These are phyloP conservation scores for Orientallactaga bullata DNA, from an alignment of 2,113 vertebrate species.

Conservation along the genomic window DNA sequence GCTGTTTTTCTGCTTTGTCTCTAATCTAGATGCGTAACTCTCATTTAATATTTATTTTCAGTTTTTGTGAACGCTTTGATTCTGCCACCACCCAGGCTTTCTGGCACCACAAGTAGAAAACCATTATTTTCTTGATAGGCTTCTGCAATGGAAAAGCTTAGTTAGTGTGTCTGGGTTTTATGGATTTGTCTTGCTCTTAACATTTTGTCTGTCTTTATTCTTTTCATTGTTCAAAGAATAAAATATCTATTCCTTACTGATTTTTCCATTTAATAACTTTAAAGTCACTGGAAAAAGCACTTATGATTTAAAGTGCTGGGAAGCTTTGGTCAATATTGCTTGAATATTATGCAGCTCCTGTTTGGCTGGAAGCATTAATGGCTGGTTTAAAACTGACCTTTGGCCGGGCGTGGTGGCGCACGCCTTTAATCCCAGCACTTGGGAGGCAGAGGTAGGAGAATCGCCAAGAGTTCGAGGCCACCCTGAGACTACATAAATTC, in stretches of 20 bases:
- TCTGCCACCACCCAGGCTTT: background rate
- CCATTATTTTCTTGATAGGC: slow-evolving; percentile 33
- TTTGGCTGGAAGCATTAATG: slow-evolving; percentile 55
- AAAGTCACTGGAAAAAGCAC: slow-evolving; percentile 12
- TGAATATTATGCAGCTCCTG: slow-evolving; percentile 48
- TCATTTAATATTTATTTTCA: slow-evolving; percentile 40
- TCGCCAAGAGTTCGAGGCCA: too few relatives aligned
- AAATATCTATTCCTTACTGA: slow-evolving; percentile 31
- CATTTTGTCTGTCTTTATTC: slow-evolving; percentile 58
- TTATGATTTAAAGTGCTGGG: background rate
- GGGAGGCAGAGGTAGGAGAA: too few relatives aligned
- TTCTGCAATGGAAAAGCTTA: slow-evolving; percentile 35
- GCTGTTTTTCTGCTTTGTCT: slow-evolving; percentile 29
- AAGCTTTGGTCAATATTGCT: slow-evolving; percentile 48
- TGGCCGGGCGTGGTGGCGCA: too few relatives aligned
- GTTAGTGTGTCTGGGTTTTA: background rate
- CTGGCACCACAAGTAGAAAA: slow-evolving; percentile 23
- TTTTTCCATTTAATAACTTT: slow-evolving; percentile 22
- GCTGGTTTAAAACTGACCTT: too few relatives aligned
- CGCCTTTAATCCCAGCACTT: too few relatives aligned
- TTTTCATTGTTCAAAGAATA: background rate
- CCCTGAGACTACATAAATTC: too few relatives aligned
- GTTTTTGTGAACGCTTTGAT: slow-evolving; percentile 13
- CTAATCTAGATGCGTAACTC: background rate
- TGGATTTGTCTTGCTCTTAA: slow-evolving; percentile 42